Base-by-base conservation (phyloP, 2,888 invertebrate genomes). In the Hedychridium roseum region DNA sequence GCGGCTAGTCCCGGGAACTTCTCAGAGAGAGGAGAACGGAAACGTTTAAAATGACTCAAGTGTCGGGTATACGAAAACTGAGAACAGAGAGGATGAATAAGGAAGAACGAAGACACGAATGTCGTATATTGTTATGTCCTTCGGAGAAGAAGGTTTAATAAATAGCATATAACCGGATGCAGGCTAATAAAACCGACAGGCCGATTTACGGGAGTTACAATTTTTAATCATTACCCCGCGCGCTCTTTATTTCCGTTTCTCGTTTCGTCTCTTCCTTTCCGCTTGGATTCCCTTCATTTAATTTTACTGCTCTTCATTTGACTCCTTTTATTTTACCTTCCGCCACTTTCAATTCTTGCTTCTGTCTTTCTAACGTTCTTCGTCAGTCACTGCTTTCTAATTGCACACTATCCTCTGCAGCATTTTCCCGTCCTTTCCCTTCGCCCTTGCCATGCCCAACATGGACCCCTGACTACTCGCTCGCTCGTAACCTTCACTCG, bases 261-360 rank as follows among this genome's bases (percentile, higher is more conserved):
- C 9, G 9, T 9, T 12, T 11, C 27, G 9, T 7, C 3, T 2
- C 31, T 11, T 3, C 3, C 31, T 31, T 15, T 12, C 12, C 12
- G 3, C 14, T 2, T 31, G 7, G 5, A 3, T 7, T 31, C 9
- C 14, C n/a, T 31, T 31, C 15, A 7, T 31, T 12, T 31, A 3
- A 7, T n/a, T 12, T 57, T 57, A 51, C 50, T 38, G 30, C 12
- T 23, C 21, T 37, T 20, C 23, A 16, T 9, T 3, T 12, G 15
- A 21, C 6, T 7, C 43, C 17, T 12, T n/a, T n/a, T 9, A 9
- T 9, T n/a, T n/a, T 42, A 23, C 15, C 16, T 34, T 28, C 17
- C 32, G 34, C 27, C 17, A 16, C 46, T 28, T 37, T 23, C n/a
- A 16, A 27, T 12, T 35, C 18, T 16, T 12, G 16, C 16, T 36